These are phyloP conservation scores for Patella caerulea DNA, from an alignment of 2,888 invertebrate species.

Conservation along the genomic window DNA sequence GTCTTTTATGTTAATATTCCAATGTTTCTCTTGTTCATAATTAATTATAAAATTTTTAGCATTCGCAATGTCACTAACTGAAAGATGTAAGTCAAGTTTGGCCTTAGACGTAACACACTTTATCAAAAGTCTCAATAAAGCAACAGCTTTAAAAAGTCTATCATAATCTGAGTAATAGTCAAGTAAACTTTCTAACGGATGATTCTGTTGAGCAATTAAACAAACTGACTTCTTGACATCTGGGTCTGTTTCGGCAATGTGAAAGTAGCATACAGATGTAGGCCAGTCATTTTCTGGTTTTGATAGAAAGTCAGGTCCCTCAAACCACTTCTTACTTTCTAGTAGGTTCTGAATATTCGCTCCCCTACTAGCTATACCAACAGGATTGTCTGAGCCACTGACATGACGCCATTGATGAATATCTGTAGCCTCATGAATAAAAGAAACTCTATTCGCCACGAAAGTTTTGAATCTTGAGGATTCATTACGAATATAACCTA, in stretches of 20 bases:
- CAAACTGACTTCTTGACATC: background rate
- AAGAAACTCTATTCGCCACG: constrained; percentile 23
- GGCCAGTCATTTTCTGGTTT: constrained; percentile 1
- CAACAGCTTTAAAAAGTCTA: background rate
- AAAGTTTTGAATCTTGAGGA: constrained; percentile 28
- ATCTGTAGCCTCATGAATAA: constrained; percentile 14
- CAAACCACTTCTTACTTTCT: background rate
- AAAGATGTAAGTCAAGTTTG: background rate
- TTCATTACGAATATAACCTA: constrained; percentile 31
- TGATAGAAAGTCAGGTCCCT: constrained; percentile 8
- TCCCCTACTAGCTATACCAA: constrained; percentile 29
- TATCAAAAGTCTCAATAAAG: background rate
- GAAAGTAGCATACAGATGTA: background rate
- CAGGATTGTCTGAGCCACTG: constrained; percentile 24
- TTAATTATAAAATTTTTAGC: background rate
- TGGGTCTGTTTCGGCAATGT: background rate
- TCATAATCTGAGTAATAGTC: background rate
- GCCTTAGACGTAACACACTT: background rate
- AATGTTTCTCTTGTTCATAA: background rate
- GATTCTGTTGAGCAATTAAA: background rate
- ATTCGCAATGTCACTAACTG: background rate
- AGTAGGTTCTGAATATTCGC: background rate
- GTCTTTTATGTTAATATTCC: background rate
- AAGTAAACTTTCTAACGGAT: background rate
- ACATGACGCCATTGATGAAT: constrained; percentile 26